These are phyloP conservation scores for Dendroctonus ponderosae DNA, from an alignment of 1,140 invertebrate species.

Conservation along the genomic window DNA sequence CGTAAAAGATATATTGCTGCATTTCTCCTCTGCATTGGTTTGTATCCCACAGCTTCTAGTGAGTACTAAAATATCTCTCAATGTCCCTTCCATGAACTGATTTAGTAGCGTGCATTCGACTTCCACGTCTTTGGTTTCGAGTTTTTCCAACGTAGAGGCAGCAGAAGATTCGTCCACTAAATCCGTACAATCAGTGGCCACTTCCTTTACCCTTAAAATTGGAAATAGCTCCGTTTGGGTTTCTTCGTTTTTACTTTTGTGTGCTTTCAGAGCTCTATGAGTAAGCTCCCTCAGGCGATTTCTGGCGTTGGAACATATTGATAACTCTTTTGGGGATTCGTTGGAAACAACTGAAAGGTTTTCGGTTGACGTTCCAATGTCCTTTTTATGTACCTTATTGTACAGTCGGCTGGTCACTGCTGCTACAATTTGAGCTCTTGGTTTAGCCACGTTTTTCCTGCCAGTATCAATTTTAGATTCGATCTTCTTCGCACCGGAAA, in stretches of 20 bases:
- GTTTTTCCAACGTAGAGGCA: slow-evolving; percentile 45
- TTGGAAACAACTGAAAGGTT: slow-evolving; percentile 46
- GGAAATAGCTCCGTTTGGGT: slow-evolving; percentile 59
- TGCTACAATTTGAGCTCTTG: slow-evolving; percentile 64
- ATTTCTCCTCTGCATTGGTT: slow-evolving; percentile 33
- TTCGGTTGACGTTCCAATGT: slow-evolving; percentile 52
- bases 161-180: slow-evolving; percentile 46
- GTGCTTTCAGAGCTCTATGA: slow-evolving; percentile 56
- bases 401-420: slow-evolving; percentile 69
- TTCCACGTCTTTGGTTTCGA: slow-evolving; percentile 46
- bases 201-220: slow-evolving; percentile 59
- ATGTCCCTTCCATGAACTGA: slow-evolving; percentile 19
- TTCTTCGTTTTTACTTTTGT: slow-evolving; percentile 57
- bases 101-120: slow-evolving; percentile 50
- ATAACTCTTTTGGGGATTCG: slow-evolving; percentile 52
- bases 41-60: slow-evolving; percentile 51
- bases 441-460: slow-evolving; percentile 33
- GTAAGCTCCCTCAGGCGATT: slow-evolving; percentile 58
- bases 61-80: slow-evolving; percentile 45
- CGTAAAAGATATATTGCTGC: slow-evolving; percentile 39
- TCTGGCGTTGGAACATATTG: slow-evolving; percentile 57
- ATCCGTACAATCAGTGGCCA: slow-evolving; percentile 56
- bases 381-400: slow-evolving; percentile 58
- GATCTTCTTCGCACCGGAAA: slow-evolving; percentile 17
- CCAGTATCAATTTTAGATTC: slow-evolving; percentile 32